phyloP scores from a whole-genome alignment of 53 echinoderm and acorn worm species.

The Holothuria scabra region DNA sequence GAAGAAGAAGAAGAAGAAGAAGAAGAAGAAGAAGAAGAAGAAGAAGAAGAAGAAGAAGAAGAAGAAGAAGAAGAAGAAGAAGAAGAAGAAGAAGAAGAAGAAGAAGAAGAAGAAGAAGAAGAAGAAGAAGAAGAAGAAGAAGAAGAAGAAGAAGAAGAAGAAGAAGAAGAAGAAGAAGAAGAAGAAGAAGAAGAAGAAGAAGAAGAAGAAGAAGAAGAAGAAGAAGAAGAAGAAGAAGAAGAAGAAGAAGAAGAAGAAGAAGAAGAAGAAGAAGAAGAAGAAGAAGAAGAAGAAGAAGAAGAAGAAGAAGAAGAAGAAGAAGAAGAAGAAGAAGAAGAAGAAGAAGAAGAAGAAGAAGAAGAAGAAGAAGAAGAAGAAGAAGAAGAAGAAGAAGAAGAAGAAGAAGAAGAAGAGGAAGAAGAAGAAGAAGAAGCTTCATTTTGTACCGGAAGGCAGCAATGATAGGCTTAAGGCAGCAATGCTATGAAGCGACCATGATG shows the following conservation, averaged over 20 bases:
- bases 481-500: too few species aligned
- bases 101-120: background rate
- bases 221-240: background rate
- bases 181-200: background rate
- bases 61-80: background rate
- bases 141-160: background rate
- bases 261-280: constrained; percentile 38
- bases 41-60: background rate
- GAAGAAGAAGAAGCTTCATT: constrained; percentile 22
- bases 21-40: background rate
- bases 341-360: constrained; percentile 14
- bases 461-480: too few species aligned
- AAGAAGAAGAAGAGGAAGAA: constrained; percentile 35
- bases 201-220: background rate
- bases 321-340: constrained; percentile 33
- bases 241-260: background rate
- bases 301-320: constrained; percentile 38
- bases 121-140: background rate
- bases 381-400: background rate
- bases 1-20: background rate
- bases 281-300: constrained; percentile 17
- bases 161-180: background rate
- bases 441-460: background rate
- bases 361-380: background rate
- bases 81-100: background rate